Evolutionary conservation across 2,888 invertebrate species (phyloP).

Genomic region (Pristionchus exspectatus): DNA sequence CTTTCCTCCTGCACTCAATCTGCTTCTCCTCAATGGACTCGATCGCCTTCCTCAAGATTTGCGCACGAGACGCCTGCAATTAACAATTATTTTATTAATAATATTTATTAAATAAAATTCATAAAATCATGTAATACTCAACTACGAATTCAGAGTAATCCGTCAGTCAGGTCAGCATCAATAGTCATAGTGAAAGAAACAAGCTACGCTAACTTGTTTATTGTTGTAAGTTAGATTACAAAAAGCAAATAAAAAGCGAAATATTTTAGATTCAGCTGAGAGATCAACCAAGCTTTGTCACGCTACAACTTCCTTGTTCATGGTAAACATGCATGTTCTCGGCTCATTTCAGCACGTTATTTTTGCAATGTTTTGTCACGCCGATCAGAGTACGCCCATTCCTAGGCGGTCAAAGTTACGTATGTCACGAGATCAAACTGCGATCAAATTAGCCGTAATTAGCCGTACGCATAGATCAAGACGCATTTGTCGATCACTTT

Average conservation of each 20-base stretch:
- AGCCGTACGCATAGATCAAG: background rate
- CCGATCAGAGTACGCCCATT: background rate
- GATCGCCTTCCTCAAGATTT: slow-evolving; percentile 73
- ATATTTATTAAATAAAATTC: too few species aligned
- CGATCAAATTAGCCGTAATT: background rate
- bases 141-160: too few species aligned
- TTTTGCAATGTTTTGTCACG: background rate
- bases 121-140: too few species aligned
- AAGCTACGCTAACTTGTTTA: background rate
- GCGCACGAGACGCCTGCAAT: slow-evolving; percentile 73
- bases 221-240: background rate
- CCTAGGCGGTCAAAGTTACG: background rate
- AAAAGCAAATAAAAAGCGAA: background rate
- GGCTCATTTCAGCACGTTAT: slow-evolving; percentile 7
- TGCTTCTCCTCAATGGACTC: slow-evolving; percentile 73
- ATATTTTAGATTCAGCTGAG: background rate
- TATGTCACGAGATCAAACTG: background rate
- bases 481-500: background rate
- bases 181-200: too few species aligned
- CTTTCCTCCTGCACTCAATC: slow-evolving; percentile 58
- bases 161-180: too few species aligned
- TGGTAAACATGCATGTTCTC: background rate
- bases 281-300: slow-evolving; percentile 52
- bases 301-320: background rate
- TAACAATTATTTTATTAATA: too few species aligned